Conservation (phyloP, 2,113 vertebrate species). For the Dasypus novemcinctus region DNA sequence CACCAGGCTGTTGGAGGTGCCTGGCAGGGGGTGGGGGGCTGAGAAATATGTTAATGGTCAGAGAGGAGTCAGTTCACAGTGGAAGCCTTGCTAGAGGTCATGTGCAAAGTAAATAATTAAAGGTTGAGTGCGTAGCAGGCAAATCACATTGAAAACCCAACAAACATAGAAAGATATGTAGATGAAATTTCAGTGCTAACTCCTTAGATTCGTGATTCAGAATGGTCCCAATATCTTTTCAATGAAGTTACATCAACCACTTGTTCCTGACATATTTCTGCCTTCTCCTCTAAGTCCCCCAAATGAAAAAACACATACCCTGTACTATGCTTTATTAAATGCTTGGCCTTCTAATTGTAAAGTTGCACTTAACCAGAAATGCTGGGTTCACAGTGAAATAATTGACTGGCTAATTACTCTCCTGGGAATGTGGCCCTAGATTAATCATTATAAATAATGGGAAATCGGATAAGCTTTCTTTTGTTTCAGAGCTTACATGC, state of each 20-base stretch:
- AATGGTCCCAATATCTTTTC: not conserved
- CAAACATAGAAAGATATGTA: not conserved
- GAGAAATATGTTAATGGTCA: not conserved
- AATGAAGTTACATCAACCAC: not conserved
- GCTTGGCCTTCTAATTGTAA: constrained; percentile 40
- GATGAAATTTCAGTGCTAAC: not conserved
- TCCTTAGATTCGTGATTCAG: not conserved
- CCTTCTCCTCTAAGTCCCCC: not conserved
- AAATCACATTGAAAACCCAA: not conserved
- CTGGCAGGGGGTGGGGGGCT: not conserved
- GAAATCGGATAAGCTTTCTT: constrained; percentile 39
- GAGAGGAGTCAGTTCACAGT: not conserved
- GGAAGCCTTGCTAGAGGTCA: not conserved
- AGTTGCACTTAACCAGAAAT: constrained; percentile 51
- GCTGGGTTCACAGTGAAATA: constrained; percentile 32
- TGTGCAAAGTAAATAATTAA: not conserved
- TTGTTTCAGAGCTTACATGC: constrained; percentile 18
- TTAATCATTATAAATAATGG: constrained; percentile 57
- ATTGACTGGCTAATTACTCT: constrained; percentile 62
- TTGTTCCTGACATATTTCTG: not conserved
- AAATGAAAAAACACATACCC: not conserved
- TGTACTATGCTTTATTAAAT: constrained; percentile 2
- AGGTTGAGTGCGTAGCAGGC: not conserved
- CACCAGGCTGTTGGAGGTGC: not conserved
- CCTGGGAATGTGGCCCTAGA: constrained; percentile 34